Evolutionary conservation across 2,113 vertebrate species (phyloP).

Genomic region (Gambusia affinis): DNA sequence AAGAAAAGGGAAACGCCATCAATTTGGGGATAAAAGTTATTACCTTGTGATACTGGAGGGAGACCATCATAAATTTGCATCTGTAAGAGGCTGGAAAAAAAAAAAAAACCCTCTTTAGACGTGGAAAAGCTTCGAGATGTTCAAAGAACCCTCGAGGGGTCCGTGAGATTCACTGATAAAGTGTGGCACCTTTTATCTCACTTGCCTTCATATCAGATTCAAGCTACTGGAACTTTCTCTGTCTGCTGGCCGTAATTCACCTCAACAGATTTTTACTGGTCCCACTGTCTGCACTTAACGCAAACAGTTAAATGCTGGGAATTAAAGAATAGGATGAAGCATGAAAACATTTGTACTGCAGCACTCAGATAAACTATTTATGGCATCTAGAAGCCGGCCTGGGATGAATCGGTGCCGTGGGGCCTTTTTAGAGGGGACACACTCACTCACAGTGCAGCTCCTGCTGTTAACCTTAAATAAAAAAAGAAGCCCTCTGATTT

Average conservation of each 20-base stretch:
- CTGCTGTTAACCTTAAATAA: not conserved
- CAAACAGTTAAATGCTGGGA: not conserved
- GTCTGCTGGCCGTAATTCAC: not conserved
- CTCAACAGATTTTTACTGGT: not conserved
- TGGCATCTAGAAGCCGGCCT: not conserved
- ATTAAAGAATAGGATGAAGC: not conserved
- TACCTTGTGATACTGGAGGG: constrained; percentile 20
- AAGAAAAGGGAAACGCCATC: constrained; percentile 44
- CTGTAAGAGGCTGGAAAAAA: not conserved
- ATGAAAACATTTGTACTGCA: not conserved
- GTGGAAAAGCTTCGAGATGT: not conserved
- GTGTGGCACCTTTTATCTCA: not conserved
- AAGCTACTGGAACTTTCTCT: not conserved
- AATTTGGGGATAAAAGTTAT: constrained; percentile 39
- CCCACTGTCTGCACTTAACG: not conserved
- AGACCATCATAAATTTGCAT: constrained; percentile 35
- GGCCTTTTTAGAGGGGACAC: not conserved
- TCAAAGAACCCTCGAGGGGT: not conserved
- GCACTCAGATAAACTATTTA: not conserved
- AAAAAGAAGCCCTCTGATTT: not conserved
- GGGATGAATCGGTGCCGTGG: not conserved
- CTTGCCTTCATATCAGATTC: not conserved
- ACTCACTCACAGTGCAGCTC: not conserved
- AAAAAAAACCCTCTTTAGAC: not conserved
- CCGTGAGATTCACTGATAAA: not conserved